phyloP scores from a whole-genome alignment of 2,797 vertebrate genomes.

The Brachyrhaphis roseni region DNA sequence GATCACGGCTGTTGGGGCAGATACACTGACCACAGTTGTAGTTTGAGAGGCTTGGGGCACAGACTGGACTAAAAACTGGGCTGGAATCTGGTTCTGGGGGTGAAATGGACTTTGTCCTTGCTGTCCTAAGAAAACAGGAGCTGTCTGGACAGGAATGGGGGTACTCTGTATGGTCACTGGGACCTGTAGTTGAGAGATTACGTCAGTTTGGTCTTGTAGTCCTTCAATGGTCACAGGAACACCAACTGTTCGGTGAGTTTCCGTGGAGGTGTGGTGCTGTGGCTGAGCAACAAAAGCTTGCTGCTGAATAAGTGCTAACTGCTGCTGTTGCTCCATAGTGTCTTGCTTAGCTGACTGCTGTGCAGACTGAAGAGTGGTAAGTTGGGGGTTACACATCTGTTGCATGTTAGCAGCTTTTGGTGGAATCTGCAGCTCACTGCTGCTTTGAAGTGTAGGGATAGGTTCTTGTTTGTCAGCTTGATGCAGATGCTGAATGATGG shows the following conservation, averaged over 20 bases:
- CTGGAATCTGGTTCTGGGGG: constrained; percentile 62
- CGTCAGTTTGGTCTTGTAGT: constrained; percentile 61
- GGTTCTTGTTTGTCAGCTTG: constrained; percentile 69
- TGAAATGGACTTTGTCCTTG: constrained; percentile 63
- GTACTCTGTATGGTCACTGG: constrained; percentile 61
- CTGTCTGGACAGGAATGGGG: constrained; percentile 55
- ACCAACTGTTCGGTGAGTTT: constrained; percentile 62
- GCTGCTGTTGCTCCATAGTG: constrained; percentile 68
- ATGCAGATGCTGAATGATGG: constrained; percentile 60
- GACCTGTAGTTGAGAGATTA: constrained; percentile 61
- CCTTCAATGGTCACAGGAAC: constrained; percentile 58
- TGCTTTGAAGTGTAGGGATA: constrained; percentile 54
- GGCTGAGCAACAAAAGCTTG: constrained; percentile 61
- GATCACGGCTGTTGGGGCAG: constrained; percentile 41
- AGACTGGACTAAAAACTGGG: constrained; percentile 63
- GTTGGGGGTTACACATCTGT: constrained; percentile 53
- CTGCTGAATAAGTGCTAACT: constrained; percentile 47
- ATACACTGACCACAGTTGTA: constrained; percentile 50
- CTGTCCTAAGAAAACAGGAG: constrained; percentile 56
- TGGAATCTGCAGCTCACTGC: constrained; percentile 66
- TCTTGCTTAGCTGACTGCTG: constrained; percentile 62
- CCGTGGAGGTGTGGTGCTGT: constrained; percentile 61
- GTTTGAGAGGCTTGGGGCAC: constrained; percentile 46
- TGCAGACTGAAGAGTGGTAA: constrained; percentile 60
- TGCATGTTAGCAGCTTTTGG: constrained; percentile 66